Evolutionary conservation across 2,797 vertebrate species (phyloP).

Genomic region (Hirundo rustica): DNA sequence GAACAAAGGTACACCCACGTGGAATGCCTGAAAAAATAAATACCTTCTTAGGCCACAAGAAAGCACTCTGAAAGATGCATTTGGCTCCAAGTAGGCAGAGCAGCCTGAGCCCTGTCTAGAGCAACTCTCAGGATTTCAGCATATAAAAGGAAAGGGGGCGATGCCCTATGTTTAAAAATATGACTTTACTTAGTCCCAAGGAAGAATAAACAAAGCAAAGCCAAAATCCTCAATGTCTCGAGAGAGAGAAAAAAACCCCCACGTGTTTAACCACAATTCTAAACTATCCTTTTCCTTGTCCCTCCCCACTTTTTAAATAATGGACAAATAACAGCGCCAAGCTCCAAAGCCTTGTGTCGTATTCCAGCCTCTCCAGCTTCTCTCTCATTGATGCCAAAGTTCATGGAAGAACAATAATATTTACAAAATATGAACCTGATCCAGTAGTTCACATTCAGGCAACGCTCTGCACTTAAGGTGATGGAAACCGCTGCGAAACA

Average conservation of each 20-base stretch:
- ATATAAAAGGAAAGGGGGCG: conserved; percentile 17
- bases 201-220: conserved; percentile 70
- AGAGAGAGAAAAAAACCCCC: conserved; percentile 43
- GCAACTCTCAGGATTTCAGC: background rate
- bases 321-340: background rate
- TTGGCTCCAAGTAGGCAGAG: background rate
- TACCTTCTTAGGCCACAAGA: background rate
- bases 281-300: conserved; percentile 56
- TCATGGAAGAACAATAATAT: conserved; percentile 48
- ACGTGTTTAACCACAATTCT: conserved; percentile 66
- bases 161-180: conserved; percentile 63
- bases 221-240: conserved; percentile 51
- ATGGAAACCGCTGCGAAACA: background rate
- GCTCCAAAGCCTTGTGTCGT: background rate
- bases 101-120: conserved; percentile 2
- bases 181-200: conserved; percentile 50
- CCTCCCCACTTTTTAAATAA: background rate
- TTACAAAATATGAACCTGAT: conserved; percentile 48
- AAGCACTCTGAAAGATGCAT: background rate
- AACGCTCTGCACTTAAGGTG: background rate
- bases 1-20: background rate
- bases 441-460: conserved; percentile 6
- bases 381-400: conserved; percentile 16
- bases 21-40: conserved; percentile 35
- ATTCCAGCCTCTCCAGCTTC: background rate